These are phyloP conservation scores for Muscicapa adusta DNA, from an alignment of 2,113 vertebrate genomes.

Conservation along the genomic window DNA sequence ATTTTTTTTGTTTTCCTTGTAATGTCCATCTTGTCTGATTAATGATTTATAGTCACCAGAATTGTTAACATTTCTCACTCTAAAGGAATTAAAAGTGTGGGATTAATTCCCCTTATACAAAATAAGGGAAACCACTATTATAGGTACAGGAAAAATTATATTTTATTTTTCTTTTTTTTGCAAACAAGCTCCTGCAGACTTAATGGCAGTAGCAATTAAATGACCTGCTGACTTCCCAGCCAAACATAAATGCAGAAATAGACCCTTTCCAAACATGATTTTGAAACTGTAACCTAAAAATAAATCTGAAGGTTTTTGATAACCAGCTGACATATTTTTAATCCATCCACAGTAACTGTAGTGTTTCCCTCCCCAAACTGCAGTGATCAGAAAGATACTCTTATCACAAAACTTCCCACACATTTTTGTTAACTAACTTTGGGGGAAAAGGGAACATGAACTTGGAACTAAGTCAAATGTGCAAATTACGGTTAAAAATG, in stretches of 20 bases:
- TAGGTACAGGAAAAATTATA: not conserved
- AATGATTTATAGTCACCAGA: not conserved
- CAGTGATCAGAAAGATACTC: not conserved
- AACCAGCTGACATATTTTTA: not conserved
- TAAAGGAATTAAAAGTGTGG: not conserved
- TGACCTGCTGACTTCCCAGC: not conserved
- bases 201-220: not conserved
- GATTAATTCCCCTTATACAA: not conserved
- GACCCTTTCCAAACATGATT: not conserved
- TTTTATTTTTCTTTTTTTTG: not conserved
- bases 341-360: not conserved
- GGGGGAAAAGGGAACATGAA: slow-evolving; percentile 46
- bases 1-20: not conserved
- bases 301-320: not conserved
- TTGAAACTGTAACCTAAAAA: not conserved
- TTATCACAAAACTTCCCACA: slow-evolving; percentile 20
- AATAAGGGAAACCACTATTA: not conserved
- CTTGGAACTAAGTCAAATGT: slow-evolving; percentile 60
- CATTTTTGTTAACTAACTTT: slow-evolving; percentile 32
- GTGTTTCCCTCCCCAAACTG: not conserved
- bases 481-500: slow-evolving; percentile 49
- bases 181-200: not conserved
- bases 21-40: not conserved
- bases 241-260: not conserved
- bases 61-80: not conserved